These are phyloP conservation scores for Paedocypris sp. DNA, from an alignment of 2,113 vertebrate genomes.

Conservation along the genomic window DNA sequence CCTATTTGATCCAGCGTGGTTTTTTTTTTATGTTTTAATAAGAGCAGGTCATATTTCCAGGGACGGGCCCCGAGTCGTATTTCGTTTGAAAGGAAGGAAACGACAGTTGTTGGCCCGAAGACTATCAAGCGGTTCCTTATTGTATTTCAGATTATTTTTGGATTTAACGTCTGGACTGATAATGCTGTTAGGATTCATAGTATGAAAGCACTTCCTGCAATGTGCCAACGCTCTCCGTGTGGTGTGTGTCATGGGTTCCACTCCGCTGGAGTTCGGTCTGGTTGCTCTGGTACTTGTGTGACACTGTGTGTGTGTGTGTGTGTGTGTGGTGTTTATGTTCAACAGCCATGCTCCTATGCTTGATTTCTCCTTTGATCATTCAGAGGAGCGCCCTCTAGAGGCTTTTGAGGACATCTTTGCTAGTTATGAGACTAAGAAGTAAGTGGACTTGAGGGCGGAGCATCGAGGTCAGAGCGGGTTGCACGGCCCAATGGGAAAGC, in stretches of 20 bases:
- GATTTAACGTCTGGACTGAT: background rate
- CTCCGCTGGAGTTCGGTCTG: background rate
- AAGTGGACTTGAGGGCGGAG: constrained; percentile 67
- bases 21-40: background rate
- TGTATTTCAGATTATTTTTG: too few species aligned
- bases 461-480: constrained; percentile 48
- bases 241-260: background rate
- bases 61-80: too few species aligned
- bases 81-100: too few species aligned
- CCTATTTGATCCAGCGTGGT: background rate
- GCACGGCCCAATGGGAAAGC: constrained; percentile 5
- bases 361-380: constrained; percentile 97
- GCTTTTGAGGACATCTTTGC: constrained; percentile 97
- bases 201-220: background rate
- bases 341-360: constrained; percentile 85
- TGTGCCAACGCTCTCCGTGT: background rate
- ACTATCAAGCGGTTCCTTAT: too few species aligned
- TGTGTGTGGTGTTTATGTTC: constrained; percentile 63
- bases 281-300: constrained; percentile 45
- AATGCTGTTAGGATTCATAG: background rate
- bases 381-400: constrained; percentile 91
- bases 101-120: too few species aligned
- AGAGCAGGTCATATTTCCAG: background rate
- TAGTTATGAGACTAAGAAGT: constrained; percentile 97
- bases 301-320: constrained; percentile 41